phyloP scores from a whole-genome alignment of 2,113 vertebrate species.

The Lampris incognitus region DNA sequence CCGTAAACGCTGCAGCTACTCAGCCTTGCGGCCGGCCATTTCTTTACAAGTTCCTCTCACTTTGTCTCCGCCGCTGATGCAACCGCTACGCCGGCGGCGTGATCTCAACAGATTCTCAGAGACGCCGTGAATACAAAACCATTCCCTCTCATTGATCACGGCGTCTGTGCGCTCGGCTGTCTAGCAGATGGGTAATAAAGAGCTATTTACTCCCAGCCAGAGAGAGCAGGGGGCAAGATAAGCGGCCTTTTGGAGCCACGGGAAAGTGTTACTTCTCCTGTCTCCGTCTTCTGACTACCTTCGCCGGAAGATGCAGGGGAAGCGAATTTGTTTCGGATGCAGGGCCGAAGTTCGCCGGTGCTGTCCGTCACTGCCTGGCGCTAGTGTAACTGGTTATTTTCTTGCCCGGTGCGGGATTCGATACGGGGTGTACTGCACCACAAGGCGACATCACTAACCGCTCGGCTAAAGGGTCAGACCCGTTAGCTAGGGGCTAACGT shows the following conservation, averaged over 20 bases:
- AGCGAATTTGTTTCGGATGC: too few relatives aligned
- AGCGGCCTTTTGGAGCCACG: background rate
- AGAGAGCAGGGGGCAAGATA: slow-evolving; percentile 17
- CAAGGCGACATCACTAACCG: too few relatives aligned
- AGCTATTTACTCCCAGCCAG: slow-evolving; percentile 19
- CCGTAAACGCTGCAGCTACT: slow-evolving; percentile 3
- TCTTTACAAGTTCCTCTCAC: background rate
- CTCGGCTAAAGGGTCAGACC: too few relatives aligned
- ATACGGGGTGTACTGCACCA: too few relatives aligned
- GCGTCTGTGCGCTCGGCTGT: slow-evolving; percentile 33
- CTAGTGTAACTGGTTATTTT: too few relatives aligned
- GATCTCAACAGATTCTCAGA: slow-evolving; percentile 11
- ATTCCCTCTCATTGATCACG: slow-evolving; percentile 25
- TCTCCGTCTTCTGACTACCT: too few relatives aligned
- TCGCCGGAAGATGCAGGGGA: too few relatives aligned
- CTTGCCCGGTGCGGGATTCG: too few relatives aligned
- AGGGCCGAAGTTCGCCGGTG: too few relatives aligned
- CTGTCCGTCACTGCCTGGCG: too few relatives aligned
- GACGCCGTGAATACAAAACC: slow-evolving; percentile 5
- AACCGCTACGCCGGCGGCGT: background rate
- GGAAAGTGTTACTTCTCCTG: background rate
- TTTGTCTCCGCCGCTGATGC: background rate
- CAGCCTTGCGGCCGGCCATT: background rate
- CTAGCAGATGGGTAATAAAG: slow-evolving; percentile 25
- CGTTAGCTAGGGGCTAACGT: too few relatives aligned